Percentiles rank a stretch among this genome's conserved stretches.
Conservation (phyloP, 2,797 vertebrate species). For the Clarias platycephalus region DNA sequence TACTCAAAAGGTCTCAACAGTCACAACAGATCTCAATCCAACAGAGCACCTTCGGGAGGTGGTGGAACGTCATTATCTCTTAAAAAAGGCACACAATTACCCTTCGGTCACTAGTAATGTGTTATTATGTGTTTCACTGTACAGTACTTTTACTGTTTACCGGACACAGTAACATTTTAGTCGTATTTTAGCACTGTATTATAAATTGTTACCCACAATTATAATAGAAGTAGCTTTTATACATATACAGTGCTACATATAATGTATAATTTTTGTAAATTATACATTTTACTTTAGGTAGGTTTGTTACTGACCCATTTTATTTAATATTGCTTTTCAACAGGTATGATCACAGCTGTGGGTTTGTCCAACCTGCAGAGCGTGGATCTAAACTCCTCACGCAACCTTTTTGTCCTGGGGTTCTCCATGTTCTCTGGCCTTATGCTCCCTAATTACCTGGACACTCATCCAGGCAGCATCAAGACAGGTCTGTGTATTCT, state of each 20-base stretch:
- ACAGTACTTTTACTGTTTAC: neutral
- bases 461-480: slow-evolving; percentile 81
- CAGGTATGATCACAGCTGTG: slow-evolving; percentile 97
- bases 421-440: slow-evolving; percentile 96
- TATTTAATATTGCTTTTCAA: slow-evolving; percentile 10
- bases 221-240: neutral
- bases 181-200: neutral
- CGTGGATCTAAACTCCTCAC: slow-evolving; percentile 94
- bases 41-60: too few relatives aligned
- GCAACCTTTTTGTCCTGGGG: slow-evolving; percentile 93
- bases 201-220: neutral
- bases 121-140: neutral
- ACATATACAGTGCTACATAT: neutral
- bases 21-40: too few relatives aligned
- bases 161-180: neutral
- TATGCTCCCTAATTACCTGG: slow-evolving; percentile 86
- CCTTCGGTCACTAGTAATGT: neutral
- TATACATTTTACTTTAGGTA: neutral
- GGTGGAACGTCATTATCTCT: neutral
- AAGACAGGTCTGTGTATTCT: slow-evolving; percentile 76
- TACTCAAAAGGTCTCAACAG: too few relatives aligned
- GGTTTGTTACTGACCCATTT: neutral
- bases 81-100: neutral
- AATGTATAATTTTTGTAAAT: neutral
- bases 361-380: slow-evolving; percentile 94